Evolutionary conservation across 2,113 vertebrate species (phyloP).

Genomic region (Heptranchias perlo): DNA sequence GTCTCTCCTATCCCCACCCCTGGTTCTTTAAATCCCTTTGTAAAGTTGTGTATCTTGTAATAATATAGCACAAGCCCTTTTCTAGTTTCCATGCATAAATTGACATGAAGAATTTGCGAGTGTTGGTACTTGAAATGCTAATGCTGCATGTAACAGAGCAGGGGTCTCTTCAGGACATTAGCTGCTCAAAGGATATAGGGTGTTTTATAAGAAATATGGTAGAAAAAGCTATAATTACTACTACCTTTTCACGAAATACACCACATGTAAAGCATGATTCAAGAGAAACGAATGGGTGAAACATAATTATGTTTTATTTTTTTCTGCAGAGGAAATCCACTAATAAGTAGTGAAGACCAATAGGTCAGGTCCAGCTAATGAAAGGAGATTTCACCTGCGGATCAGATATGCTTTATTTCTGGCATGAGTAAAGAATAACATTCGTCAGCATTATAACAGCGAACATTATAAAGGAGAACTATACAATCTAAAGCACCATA

Average conservation of each 20-base stretch:
- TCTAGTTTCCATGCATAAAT: neutral
- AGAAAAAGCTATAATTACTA: neutral
- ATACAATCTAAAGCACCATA: neutral
- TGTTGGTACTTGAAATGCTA: neutral
- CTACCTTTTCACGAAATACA: neutral
- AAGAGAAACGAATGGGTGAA: neutral
- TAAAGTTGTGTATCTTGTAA: neutral
- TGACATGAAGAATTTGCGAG: too few relatives aligned
- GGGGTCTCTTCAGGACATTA: neutral
- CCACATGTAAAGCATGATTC: neutral
- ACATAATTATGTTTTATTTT: neutral
- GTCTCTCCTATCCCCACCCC: neutral
- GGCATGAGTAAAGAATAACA: neutral
- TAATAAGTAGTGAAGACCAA: neutral
- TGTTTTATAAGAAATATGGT: neutral
- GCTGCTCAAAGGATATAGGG: neutral
- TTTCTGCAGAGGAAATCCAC: too few relatives aligned
- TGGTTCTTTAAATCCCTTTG: neutral
- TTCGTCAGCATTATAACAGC: neutral
- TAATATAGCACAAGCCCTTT: neutral
- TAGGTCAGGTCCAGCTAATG: neutral
- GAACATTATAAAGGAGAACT: neutral
- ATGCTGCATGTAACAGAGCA: neutral
- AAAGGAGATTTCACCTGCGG: too few relatives aligned
- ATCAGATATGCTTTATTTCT: neutral